Base-by-base conservation (phyloP, 2,888 invertebrate genomes). In the Notodonta dromedarius region DNA sequence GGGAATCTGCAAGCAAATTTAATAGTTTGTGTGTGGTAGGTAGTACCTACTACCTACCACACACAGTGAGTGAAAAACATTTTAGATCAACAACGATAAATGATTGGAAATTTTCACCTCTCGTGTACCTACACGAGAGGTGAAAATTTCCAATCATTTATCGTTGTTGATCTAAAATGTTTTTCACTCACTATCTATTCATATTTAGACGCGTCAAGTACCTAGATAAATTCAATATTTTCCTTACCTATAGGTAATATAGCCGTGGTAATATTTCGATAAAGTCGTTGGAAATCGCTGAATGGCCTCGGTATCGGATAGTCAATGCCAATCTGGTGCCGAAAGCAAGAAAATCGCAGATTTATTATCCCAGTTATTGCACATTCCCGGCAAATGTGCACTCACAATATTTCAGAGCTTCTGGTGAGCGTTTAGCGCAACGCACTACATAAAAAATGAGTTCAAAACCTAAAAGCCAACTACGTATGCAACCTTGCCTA, bases 301-400 rank as follows among this genome's bases (percentile, higher is more conserved):
- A 74, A 67, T 61, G 65, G 65, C 54, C 66, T 66, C 62, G 54
- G 69, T 74, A 76, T 76, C 69, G 71, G 61, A 71, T 74, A 74
- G 71, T 73, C 69, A 69, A 61, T 54, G 50, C 58, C 53, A 58
- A 60, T 58, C 58, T 13, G 44, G 58, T 14, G 52, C 77, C 78
- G 70, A 78, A 76, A 80, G 72, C 78, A 80, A 78, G 79, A 76
- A 69, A 75, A 62, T 69, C 50, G 70, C 69, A 83, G 85, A 86
- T 87, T 85, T 86, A 86, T 85, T 73, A 73, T 70, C 60, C 68
- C 75, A 73, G 84, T 83, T 85, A 87, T 86, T 86, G 84, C 86
- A 85, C 82, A 84, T 86, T 85, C 77, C 76, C 75, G 61, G 77
- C 81, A 85, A 86, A 82, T 83, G 82, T 84, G 84, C 80, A 75